Conservation (phyloP, 2,113 vertebrate species). For the Prolemur simus region DNA sequence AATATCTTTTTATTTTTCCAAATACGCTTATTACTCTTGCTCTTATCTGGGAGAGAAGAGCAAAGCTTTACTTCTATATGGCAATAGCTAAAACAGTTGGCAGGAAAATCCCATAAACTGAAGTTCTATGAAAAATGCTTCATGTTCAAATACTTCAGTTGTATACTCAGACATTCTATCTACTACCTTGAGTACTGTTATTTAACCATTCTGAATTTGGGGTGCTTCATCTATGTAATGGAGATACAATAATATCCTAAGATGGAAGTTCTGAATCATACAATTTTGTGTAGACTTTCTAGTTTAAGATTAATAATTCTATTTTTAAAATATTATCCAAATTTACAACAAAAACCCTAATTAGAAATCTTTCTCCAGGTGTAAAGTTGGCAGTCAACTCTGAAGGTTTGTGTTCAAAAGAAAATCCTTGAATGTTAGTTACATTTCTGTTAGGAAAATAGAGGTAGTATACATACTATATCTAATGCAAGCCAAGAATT, state of each 20-base stretch:
- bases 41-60: neutral
- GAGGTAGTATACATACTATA: neutral
- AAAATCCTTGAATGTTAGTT: neutral
- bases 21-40: neutral
- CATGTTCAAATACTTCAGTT: neutral
- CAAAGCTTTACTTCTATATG: neutral
- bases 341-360: neutral
- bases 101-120: neutral
- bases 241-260: neutral
- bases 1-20: neutral
- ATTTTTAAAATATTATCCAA: neutral
- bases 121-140: neutral
- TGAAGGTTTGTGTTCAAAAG: neutral
- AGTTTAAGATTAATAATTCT: neutral
- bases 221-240: neutral
- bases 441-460: neutral
- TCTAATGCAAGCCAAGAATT: neutral
- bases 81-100: neutral
- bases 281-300: neutral
- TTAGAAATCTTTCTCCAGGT: neutral
- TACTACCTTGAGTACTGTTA: accelerated
- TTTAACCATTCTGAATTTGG: neutral
- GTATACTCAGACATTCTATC: neutral
- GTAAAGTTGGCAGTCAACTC: neutral
- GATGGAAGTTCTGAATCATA: neutral